phyloP scores from a whole-genome alignment of 2,797 vertebrate species.

The Lutjanus argentimaculatus region DNA sequence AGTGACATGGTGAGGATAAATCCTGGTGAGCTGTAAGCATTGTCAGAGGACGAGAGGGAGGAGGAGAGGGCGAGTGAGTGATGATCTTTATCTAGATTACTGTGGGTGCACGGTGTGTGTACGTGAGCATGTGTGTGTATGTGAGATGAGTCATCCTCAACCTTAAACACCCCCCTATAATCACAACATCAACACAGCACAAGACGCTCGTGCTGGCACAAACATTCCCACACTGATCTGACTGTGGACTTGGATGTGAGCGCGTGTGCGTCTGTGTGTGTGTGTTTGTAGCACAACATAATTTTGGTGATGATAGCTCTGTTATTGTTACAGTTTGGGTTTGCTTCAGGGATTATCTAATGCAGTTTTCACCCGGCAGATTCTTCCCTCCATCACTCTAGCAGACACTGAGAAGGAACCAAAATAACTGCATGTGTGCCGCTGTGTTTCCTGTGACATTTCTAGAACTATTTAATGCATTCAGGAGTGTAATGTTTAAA shows the following conservation, averaged over 20 bases:
- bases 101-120: constrained; percentile 53
- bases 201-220: constrained; percentile 67
- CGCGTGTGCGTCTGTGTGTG: not conserved
- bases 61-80: constrained; percentile 68
- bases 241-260: constrained; percentile 36
- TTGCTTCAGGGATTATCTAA: constrained; percentile 61
- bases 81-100: constrained; percentile 79
- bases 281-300: constrained; percentile 36
- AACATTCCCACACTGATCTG: constrained; percentile 73
- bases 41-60: constrained; percentile 63
- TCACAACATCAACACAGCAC: constrained; percentile 80
- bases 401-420: constrained; percentile 4
- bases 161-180: constrained; percentile 77
- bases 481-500: not conserved
- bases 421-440: constrained; percentile 8
- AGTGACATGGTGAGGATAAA: constrained; percentile 61
- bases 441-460: not conserved
- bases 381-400: constrained; percentile 32
- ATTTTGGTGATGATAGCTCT: constrained; percentile 47
- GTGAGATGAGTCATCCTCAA: constrained; percentile 79
- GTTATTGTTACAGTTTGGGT: constrained; percentile 63
- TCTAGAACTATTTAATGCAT: not conserved
- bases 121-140: constrained; percentile 32
- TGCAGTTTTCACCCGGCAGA: constrained; percentile 45
- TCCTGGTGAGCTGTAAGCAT: constrained; percentile 67